Base-by-base conservation (phyloP, 92 coral and sea anemone species). In the Bergia puertoricense region DNA sequence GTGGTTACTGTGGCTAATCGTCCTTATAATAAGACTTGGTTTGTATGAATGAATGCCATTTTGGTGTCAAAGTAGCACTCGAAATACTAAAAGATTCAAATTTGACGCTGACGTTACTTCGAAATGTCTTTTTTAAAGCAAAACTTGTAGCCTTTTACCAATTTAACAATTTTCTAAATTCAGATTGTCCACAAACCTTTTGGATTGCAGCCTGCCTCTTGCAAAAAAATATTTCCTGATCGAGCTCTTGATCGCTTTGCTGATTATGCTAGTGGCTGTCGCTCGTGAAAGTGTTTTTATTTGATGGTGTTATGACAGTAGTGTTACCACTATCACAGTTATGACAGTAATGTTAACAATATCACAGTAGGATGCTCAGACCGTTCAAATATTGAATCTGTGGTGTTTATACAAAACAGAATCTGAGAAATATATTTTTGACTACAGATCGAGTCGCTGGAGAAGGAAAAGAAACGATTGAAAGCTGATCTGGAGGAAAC, bases 401-500 rank as follows among this genome's bases (percentile, higher is more conserved):
- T 36, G 39, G 22, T 37, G 23, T 62, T 62, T 62, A 23, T 62
- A 16, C 23, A 18, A 18, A 62, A 20, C 30, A 30, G 5, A 4
- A 62, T 18, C 69, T 62, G 69, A 62, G n/a, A 62, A 62, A 62
- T 16, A 62, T 62, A 39, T 13, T 54, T 38, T 16, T 43, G 50
- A n/a, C 54, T 75, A 46, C 37, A 94, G 96, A 92, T 94, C 66
- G 91, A 94, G 66, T 91, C 96, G 10, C 82, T 95, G 46, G 98
- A 96, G 56, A 96, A 97, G 79, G 99, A 95, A 76, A 97, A 97
- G 92, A 97, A 97, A 85, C 93, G 94, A 20, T 84, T 97, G 15
- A 96, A 97, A 77, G 89, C 94, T 68, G 98, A 95, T 77, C 82
- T 97, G 84, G 99, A 97, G 30, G 97, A 90, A 81, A 94, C 98